Evolutionary conservation across 1,140 invertebrate species (phyloP), one percentile per base, ranked within the genome.

Genomic region (Medauroidea extradentata): DNA sequence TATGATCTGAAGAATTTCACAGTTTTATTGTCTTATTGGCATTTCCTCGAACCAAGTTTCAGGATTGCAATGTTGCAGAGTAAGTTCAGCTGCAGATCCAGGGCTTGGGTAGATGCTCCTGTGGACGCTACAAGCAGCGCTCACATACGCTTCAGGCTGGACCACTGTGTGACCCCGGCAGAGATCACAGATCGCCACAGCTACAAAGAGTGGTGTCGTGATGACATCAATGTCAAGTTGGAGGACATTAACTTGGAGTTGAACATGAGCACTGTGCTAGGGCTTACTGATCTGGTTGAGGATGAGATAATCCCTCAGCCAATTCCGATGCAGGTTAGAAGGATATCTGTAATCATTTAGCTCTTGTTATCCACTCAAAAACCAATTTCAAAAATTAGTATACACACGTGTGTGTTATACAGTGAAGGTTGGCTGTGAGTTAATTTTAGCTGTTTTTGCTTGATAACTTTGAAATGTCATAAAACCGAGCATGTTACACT

Each of bases 301-400:
- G 92, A 96, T 76, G 92, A 94, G 78, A 82, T 91, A 27, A 79
- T 90, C 27, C 81, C 85, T 1, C 83, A 83, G 59, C 87, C 89
- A 1, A 82, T 94, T 73, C 91, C 91, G 1, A 77, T 93, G 62
- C 81, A 90, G 74, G 86, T 93, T 71, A 70, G 67, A 63, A 53
- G 9, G 23, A 38, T 16, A 51, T 51, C 21, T 51, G 49, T 3
- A 7, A 14, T 48, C 19, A 48, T 48, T 48, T 9, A 9, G 19
- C 13, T 39, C n/a, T 39, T 39, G n/a, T 39, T 39, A 9, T 39
- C n/a, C n/a, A 39, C n/a, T 39, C n/a, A 11, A 9, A 9, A 11
- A 39, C 9, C 38, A 39, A 39, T 39, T 39, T 39, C n/a, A 39
- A 39, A 11, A 39, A 46, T 48, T 49, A 51, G 65, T 54, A 50